Conservation (phyloP, 2,888 invertebrate species). For the Morpho achilles region DNA sequence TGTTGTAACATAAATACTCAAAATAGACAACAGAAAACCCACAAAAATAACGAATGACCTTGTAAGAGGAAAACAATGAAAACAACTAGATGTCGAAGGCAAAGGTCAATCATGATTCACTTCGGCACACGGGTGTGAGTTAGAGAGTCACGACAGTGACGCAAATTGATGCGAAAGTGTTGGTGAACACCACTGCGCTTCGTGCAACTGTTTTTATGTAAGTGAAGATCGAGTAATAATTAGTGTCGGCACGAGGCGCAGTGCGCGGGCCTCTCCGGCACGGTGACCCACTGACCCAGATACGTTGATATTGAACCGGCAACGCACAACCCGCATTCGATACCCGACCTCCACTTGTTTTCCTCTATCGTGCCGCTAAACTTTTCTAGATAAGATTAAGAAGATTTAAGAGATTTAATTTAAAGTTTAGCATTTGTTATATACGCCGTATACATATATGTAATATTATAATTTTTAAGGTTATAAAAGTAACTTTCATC, state of each 20-base stretch:
- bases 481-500: too few relatives aligned
- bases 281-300: conserved; percentile 76
- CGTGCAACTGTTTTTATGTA: conserved; percentile 38
- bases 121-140: conserved; percentile 15
- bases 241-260: conserved; percentile 40
- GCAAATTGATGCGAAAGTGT: conserved; percentile 24
- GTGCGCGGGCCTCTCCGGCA: conserved; percentile 49
- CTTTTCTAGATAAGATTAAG: conserved; percentile 15
- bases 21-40: neutral
- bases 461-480: too few relatives aligned
- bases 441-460: too few relatives aligned
- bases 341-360: conserved; percentile 71
- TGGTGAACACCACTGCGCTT: conserved; percentile 22
- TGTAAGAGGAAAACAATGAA: conserved; percentile 25
- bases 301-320: conserved; percentile 75
- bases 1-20: neutral
- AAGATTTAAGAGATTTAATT: too few relatives aligned
- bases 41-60: conserved; percentile 23
- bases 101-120: conserved; percentile 42
- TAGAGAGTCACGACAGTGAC: conserved; percentile 15
- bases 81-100: conserved; percentile 27
- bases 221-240: conserved; percentile 57
- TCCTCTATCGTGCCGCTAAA: conserved; percentile 41
- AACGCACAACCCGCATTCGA: conserved; percentile 66
- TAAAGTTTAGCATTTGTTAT: too few relatives aligned